phyloP scores from a whole-genome alignment of 2,113 vertebrate genomes.

The Corythaeola cristata region DNA sequence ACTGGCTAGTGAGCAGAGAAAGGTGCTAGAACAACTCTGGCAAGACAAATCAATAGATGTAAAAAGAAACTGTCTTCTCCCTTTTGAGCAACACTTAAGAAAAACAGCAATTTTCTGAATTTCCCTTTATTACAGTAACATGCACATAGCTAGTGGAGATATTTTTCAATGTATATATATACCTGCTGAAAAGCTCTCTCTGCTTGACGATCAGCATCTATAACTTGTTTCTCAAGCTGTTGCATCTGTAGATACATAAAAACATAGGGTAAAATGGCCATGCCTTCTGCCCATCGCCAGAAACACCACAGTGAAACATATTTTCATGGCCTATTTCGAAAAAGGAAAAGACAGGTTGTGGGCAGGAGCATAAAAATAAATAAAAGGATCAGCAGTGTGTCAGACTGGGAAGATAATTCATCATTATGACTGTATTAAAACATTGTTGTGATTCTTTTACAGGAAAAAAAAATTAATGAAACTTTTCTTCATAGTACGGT shows the following conservation, averaged over 20 bases:
- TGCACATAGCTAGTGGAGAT: not conserved
- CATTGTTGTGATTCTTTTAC: not conserved
- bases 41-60: not conserved
- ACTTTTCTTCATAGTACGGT: not conserved
- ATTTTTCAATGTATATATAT: not conserved
- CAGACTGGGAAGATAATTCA: not conserved
- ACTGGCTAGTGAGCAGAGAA: not conserved
- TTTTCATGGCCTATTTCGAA: not conserved
- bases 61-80: not conserved
- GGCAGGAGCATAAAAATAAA: not conserved
- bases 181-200: constrained; percentile 94
- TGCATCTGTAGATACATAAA: constrained; percentile 83
- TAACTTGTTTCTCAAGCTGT: constrained; percentile 92
- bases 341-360: not conserved
- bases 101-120: not conserved
- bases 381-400: not conserved
- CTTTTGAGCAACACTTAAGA: not conserved
- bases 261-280: not conserved
- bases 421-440: not conserved
- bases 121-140: not conserved
- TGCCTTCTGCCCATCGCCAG: not conserved
- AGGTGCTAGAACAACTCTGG: not conserved
- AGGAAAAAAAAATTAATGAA: not conserved
- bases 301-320: not conserved
- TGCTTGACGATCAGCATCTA: constrained; percentile 90